A percentile compares a stretch with the other conserved stretches of the same genome.
phyloP scores from a whole-genome alignment of 2,888 invertebrate genomes.

The Tholera decimalis region DNA sequence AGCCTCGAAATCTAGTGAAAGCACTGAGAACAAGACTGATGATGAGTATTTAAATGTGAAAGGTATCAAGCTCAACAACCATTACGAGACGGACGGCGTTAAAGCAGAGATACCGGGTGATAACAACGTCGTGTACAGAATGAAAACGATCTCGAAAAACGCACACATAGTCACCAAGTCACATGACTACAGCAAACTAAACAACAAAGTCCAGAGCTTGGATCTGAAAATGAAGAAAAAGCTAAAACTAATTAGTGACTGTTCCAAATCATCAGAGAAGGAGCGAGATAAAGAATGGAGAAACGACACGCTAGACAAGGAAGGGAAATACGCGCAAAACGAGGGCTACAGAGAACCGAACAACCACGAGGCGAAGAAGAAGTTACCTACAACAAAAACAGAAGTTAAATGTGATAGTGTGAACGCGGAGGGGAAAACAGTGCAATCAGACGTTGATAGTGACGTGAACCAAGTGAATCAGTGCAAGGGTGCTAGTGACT shows the following conservation, averaged over 20 bases:
- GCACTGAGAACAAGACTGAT: slow-evolving; percentile 85
- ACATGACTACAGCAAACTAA: slow-evolving; percentile 84
- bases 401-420: slow-evolving; percentile 85
- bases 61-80: slow-evolving; percentile 84
- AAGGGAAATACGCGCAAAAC: slow-evolving; percentile 89
- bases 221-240: slow-evolving; percentile 87
- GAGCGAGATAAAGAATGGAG: slow-evolving; percentile 91
- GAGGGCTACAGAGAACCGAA: slow-evolving; percentile 89
- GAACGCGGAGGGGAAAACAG: slow-evolving; percentile 81
- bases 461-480: slow-evolving; percentile 58
- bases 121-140: slow-evolving; percentile 85
- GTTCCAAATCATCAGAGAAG: slow-evolving; percentile 77
- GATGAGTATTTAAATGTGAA: slow-evolving; percentile 85
- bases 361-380: slow-evolving; percentile 87
- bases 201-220: slow-evolving; percentile 82
- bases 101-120: slow-evolving; percentile 85
- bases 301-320: slow-evolving; percentile 91
- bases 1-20: slow-evolving; percentile 80
- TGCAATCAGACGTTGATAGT: slow-evolving; percentile 82
- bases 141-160: slow-evolving; percentile 89
- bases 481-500: slow-evolving; percentile 84
- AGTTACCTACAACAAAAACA: slow-evolving; percentile 84
- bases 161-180: slow-evolving; percentile 89
- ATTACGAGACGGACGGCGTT: slow-evolving; percentile 82
- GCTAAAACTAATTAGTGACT: slow-evolving; percentile 80